Evolutionary conservation across 2,113 vertebrate species (phyloP).

Genomic region (Melanerpes aurifrons): DNA sequence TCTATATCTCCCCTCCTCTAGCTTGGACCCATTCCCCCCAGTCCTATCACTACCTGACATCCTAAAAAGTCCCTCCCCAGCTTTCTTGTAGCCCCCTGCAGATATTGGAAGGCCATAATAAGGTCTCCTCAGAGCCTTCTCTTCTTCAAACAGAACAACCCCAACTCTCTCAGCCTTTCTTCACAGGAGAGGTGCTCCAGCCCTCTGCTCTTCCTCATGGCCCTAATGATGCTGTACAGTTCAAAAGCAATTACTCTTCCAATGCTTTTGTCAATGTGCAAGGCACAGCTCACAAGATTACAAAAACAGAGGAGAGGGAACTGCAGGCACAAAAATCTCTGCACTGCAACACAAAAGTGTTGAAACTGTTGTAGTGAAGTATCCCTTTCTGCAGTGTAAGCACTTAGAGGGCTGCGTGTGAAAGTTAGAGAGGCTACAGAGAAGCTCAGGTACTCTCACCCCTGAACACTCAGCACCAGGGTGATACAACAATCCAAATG

Average conservation of each 20-base stretch:
- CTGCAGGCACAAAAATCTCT: too few relatives aligned
- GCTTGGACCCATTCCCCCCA: too few relatives aligned
- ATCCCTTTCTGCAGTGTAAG: not conserved
- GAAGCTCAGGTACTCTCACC: accelerated
- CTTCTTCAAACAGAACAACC: too few relatives aligned
- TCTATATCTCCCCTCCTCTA: too few relatives aligned
- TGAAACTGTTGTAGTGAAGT: not conserved
- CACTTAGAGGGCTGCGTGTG: not conserved
- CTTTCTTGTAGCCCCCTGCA: too few relatives aligned
- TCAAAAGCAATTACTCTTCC: not conserved
- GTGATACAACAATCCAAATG: not conserved
- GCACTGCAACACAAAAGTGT: not conserved
- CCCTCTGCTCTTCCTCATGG: too few relatives aligned
- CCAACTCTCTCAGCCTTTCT: too few relatives aligned
- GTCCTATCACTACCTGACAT: too few relatives aligned
- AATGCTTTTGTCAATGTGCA: not conserved
- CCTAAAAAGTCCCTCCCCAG: too few relatives aligned
- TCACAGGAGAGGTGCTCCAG: too few relatives aligned
- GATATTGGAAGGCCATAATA: too few relatives aligned
- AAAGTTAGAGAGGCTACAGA: not conserved
- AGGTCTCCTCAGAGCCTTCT: too few relatives aligned
- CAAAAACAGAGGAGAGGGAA: not conserved
- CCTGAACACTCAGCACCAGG: accelerated
- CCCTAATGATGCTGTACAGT: not conserved
- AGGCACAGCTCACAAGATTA: accelerated